Evolutionary conservation across 2,797 vertebrate genomes (phyloP), one percentile per base, ranked within the genome.

Genomic region (Mallotus villosus): DNA sequence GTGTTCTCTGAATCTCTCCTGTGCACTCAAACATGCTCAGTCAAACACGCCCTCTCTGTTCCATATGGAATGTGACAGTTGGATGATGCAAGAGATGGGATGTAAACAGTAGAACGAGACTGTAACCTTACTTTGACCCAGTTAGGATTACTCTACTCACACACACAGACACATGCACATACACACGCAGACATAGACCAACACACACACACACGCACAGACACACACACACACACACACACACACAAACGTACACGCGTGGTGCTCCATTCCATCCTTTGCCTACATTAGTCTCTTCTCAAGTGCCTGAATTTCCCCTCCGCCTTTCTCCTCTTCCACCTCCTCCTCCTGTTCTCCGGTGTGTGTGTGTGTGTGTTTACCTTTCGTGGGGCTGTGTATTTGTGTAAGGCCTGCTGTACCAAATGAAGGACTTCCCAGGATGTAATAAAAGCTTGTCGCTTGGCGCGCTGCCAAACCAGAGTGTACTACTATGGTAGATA

Each of bases 51-150:
- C 73, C 66, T 53, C 77, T 82, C 81, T 79, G 66, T 79, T 79
- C 77, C 70, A 69, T 81, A 78, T 24, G 8, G 53, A 73, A 60
- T 64, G 73, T 85, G 85, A 87, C 84, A 82, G 82, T 77, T 83
- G 63, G 60, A 85, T 91, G 90, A 90, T 88, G 89, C 88, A 88
- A 90, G 85, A 85, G 83, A 67, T 72, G 76, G 81, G 87, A 79
- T 82, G 85, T 91, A 89, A 89, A 91, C 88, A 89, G 86, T 81
- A 86, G 84, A 82, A 86, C 70, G 83, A 87, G 82, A 85, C 82
- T 88, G 32, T 34, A 90, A 89, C 88, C 88, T 87, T 84, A 80
- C 79, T 79, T 83, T 92, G 89, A 91, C 89, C 89, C 86, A 91
- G 82, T 88, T 88, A 87, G 82, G 86, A 83, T 58, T 74, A 83